Base-by-base conservation (phyloP, 92 coral and sea anemone genomes). In the Metridium senile region DNA sequence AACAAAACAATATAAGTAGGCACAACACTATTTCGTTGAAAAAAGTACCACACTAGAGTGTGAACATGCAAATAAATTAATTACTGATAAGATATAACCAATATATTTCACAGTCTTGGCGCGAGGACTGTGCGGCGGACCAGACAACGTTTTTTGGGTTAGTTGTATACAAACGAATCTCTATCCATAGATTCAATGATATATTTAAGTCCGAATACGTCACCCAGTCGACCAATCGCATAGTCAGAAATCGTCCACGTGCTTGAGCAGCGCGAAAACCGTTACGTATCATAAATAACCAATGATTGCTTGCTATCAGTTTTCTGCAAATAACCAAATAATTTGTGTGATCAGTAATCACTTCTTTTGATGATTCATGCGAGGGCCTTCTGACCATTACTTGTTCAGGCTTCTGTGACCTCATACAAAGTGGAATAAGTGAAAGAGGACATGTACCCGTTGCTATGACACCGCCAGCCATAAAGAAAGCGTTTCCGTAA, bases 381-480 rank as follows among this genome's bases (percentile, higher is more conserved):
- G 77, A 68, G 16, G 53, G 63, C 3, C 54, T 62, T 9, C 52
- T 33, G 67, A 49, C 47, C 73, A 70, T 51, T 0, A 77, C 29
- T 11, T 62, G 70, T 26, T 71, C 81, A 0, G 58, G 46, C 62
- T 33, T 77, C 20, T 57, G 56, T 16, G 86, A 74, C 1, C 68
- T 71, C 83, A 81, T 84, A 35, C 74, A 90, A 58, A 81, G 66
- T 31, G 89, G 84, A 25, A 88, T 84, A 32, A 88, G 53, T 0
- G 87, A 84, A 11, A 90, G 72, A 0, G 90, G 81, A 31, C 89
- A 90, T 0, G 97, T 81, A 0, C 97, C 97, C 0, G 68, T 0
- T 0, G 92, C 90, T 80, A 93, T 93, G 3, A 87, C 87, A 6
- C 97, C 98, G 17, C 98, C 98, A 23, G 97, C 97, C 6, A 91